Base-by-base conservation (phyloP, 2,888 invertebrate genomes). In the Erynnis tages region DNA sequence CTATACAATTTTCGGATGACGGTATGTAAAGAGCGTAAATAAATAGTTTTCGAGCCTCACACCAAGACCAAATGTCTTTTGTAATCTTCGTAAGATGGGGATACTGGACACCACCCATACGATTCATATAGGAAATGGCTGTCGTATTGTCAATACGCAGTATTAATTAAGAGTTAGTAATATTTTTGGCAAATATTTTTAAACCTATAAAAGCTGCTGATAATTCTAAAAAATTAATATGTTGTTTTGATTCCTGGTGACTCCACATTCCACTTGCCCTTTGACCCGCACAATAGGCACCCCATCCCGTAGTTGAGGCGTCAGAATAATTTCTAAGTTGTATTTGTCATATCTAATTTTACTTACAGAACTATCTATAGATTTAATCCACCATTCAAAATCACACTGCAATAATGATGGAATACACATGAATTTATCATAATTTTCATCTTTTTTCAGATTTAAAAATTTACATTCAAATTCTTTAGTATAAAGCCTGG, bases 281-380 rank as follows among this genome's bases (percentile, higher is more conserved):
- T 6, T 29, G 7, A 25, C 30, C 37, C 35, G 52, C 56, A 47
- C 53, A 56, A 4, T 44, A 16, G 11, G 45, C 53, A 1, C 58
- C 56, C 58, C 59, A 56, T 13, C 58, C 58, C 19, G 54, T 58
- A 17, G 48, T 54, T 40, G 52, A 54, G 29, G 58, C 58, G 27
- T 59, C 59, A 30, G 50, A 41, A 40, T 35, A 59, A 59, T 55
- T 13, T 54, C 56, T 1, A 47, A 13, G 7, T 3, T 13, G n/a
- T 37, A 58, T 2, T 27, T 3, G 10, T 53, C 41, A 17, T 41
- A 16, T 34, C 21, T 44, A 7, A 54, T 54, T 23, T 25, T 37
- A 38, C 21, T 8, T 6, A 34, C 38, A 19, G 35, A 35, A n/a
- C 10, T 10, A 2, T 13, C 2, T n/a, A 54, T 30, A n/a, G 29